phyloP scores from a whole-genome alignment of 2,797 vertebrate species.

The Cossypha polioptera region DNA sequence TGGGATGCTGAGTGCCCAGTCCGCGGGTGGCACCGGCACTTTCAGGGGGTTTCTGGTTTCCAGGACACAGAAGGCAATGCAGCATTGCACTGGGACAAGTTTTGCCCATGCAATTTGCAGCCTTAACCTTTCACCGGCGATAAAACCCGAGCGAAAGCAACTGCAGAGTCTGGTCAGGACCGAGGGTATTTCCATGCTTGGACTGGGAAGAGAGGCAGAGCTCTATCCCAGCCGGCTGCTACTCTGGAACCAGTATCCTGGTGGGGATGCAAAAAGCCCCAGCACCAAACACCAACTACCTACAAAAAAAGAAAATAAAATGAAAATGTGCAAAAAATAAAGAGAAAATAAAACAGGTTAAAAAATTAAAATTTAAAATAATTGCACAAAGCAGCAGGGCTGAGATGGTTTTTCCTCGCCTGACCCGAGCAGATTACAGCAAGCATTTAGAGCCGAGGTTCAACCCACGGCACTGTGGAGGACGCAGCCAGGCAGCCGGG shows the following conservation, averaged over 20 bases:
- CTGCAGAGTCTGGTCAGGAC: accelerated
- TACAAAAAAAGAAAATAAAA: not conserved
- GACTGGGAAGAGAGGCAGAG: not conserved
- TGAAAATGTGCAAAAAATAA: not conserved
- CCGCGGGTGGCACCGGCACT: accelerated
- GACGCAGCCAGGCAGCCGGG: not conserved
- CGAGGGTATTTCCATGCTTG: not conserved
- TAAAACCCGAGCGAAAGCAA: accelerated
- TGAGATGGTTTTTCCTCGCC: not conserved
- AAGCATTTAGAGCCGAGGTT: not conserved
- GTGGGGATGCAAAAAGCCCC: not conserved
- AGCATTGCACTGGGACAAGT: accelerated
- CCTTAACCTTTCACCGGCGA: accelerated
- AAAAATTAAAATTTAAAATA: not conserved
- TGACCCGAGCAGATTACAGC: not conserved
- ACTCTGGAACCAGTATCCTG: not conserved
- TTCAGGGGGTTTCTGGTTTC: not conserved
- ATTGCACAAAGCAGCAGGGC: not conserved
- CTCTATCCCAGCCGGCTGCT: not conserved
- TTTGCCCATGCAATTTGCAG: accelerated
- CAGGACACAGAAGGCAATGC: accelerated
- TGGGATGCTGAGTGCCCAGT: not conserved
- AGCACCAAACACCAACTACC: not conserved
- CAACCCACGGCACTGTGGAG: accelerated
- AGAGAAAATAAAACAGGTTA: accelerated